Evolutionary conservation across 2,797 vertebrate species (phyloP), one percentile per base, ranked within the genome.

Genomic region (Crax fasciolata): DNA sequence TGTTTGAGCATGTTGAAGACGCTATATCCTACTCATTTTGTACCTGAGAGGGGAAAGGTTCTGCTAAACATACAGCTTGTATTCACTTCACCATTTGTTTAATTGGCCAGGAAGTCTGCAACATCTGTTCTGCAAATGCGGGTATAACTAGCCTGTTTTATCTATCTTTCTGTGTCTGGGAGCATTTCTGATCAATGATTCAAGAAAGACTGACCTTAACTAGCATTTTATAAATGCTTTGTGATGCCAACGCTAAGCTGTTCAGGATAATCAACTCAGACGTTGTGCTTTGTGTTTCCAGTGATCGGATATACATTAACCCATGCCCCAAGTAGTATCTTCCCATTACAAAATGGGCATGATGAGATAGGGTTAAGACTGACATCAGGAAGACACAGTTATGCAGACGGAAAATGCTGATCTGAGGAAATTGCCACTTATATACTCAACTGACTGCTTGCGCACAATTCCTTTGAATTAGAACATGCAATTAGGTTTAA

Each of bases 1-100:
- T 93, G 96, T 90, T 73, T 93, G 95, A 97, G 93, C 96, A 96
- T 94, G 94, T 72, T 76, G 95, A 94, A 95, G 96, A 66, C 1
- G 28, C 91, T 76, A 5, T n/a, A 48, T 73, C 78, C 89, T 77
- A 70, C 48, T 61, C 2, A 2, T 74, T 93, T 78, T 58, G 19
- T 57, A 75, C 41, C 76, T 70, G 12, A 44, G 0, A 5, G 23
- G 8, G 24, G 27, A 27, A 78, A 76, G 12, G 27, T 51, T 87
- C 65, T 71, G 7, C 46, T 35, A 49, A 83, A 48, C 28, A 21
- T 63, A 49, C 14, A 61, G 44, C 57, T 92, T 23, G 63, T 90
- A 10, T 51, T 89, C 41, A 19, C n/a, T 68, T 78, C 44, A 44
- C 13, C 25, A n/a, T 73, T 90, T 78, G 39, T 84, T 94, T 86